Conservation (phyloP, 2,113 vertebrate genomes). For the Strigops habroptila region DNA sequence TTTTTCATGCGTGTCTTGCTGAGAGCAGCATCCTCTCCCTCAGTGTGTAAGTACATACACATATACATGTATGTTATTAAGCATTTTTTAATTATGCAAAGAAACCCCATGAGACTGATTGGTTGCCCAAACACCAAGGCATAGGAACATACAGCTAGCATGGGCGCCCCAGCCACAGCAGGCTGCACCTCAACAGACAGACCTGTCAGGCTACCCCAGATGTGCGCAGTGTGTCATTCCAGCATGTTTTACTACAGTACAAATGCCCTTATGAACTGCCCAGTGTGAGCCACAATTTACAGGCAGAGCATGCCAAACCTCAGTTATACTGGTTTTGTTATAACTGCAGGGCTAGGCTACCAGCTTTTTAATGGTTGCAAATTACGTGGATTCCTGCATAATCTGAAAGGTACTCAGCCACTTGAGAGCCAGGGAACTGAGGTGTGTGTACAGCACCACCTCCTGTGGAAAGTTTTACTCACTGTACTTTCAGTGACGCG, state of each 20-base stretch:
- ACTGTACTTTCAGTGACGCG: neutral
- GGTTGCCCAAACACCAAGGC: neutral
- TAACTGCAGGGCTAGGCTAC: neutral
- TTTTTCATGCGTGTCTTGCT: neutral
- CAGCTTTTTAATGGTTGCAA: neutral
- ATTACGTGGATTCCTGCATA: neutral
- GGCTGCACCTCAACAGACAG: neutral
- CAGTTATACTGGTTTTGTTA: neutral
- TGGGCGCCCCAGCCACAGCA: neutral
- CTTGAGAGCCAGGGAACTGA: neutral
- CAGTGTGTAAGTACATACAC: neutral
- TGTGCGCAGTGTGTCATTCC: neutral
- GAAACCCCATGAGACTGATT: neutral
- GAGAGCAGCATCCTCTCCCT: neutral
- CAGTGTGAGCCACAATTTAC: neutral
- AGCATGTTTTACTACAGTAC: neutral
- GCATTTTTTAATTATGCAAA: neutral
- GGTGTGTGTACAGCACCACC: conserved; percentile 46
- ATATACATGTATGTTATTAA: neutral
- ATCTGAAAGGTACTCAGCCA: neutral
- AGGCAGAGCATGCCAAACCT: neutral
- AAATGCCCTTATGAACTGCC: neutral
- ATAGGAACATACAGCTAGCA: neutral
- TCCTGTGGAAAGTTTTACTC: conserved; percentile 34
- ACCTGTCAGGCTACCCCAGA: neutral